Percentiles rank a stretch among this genome's conserved stretches.
Conservation (phyloP, 2,797 vertebrate species). For the Antrozous pallidus region DNA sequence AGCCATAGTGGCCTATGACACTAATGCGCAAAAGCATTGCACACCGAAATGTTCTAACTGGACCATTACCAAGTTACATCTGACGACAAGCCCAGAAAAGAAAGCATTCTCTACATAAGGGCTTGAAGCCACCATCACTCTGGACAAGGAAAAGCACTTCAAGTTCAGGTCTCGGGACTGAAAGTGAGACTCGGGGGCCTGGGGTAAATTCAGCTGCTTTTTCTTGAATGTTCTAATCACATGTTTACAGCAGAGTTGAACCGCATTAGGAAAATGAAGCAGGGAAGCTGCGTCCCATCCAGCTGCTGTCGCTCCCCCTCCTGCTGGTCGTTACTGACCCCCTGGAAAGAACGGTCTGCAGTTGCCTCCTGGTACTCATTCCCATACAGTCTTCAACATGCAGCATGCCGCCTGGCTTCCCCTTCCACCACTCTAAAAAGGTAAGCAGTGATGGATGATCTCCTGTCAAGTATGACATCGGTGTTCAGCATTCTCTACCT, state of each 20-base stretch:
- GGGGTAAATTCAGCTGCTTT: not conserved
- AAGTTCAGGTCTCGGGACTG: not conserved
- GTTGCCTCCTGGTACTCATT: not conserved
- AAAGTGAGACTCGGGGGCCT: not conserved
- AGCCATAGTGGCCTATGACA: not conserved
- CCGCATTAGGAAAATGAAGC: not conserved
- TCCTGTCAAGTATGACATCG: not conserved
- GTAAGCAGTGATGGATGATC: not conserved
- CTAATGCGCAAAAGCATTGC: not conserved
- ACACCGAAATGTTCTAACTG: not conserved
- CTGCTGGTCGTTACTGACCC: not conserved
- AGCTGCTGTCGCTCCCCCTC: not conserved
- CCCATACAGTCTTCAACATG: not conserved
- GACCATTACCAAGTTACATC: not conserved
- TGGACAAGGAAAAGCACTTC: slow-evolving; percentile 20
- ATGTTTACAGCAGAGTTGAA: slow-evolving; percentile 5
- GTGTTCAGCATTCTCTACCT: not conserved
- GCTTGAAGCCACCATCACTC: not conserved
- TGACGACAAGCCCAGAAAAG: not conserved
- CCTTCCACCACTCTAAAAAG: not conserved
- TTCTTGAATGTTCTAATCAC: slow-evolving; percentile 1
- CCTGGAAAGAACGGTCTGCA: not conserved
- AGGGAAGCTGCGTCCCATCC: not conserved
- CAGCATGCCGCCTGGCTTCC: not conserved
- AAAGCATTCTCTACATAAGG: not conserved